Percentiles rank a stretch among this genome's conserved stretches.
Conservation (phyloP, 2,797 vertebrate species). For the Amniataba percoides region DNA sequence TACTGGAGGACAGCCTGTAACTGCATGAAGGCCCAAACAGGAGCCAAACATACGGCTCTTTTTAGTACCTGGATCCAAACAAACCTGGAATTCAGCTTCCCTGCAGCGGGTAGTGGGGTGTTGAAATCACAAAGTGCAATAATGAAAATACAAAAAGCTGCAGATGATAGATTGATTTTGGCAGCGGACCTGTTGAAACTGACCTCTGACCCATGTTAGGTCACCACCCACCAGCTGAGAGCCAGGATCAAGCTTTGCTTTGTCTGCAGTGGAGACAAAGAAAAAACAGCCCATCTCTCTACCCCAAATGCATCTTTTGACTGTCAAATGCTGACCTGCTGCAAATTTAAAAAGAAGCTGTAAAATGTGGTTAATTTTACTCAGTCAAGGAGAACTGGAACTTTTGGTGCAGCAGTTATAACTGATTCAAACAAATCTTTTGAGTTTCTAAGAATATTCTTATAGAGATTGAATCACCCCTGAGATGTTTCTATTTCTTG, state of each 20-base stretch:
- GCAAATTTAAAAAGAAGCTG: constrained; percentile 12
- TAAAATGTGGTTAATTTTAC: neutral
- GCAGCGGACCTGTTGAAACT: constrained; percentile 7
- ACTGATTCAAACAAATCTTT: neutral
- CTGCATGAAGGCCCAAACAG: constrained; percentile 1
- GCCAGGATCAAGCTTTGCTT: constrained; percentile 22
- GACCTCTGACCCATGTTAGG: constrained; percentile 16
- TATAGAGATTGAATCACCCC: neutral
- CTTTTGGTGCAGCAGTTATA: constrained; percentile 1
- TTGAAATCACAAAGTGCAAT: neutral
- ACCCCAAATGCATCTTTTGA: neutral
- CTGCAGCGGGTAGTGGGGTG: neutral
- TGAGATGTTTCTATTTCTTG: neutral
- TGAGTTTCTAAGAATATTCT: too few relatives aligned
- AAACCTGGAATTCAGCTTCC: constrained; percentile 28
- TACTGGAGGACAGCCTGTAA: neutral
- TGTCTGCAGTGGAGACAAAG: constrained; percentile 7
- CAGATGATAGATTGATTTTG: constrained; percentile 27
- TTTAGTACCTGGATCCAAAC: constrained; percentile 16
- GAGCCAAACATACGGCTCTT: constrained; percentile 4
- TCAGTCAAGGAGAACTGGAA: neutral
- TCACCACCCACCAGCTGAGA: constrained; percentile 12
- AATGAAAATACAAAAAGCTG: constrained; percentile 17
- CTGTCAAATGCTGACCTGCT: neutral
- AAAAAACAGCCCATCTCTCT: too few relatives aligned